Evolutionary conservation across 1,140 invertebrate species (phyloP).

Genomic region (Drosophila sturtevanti): DNA sequence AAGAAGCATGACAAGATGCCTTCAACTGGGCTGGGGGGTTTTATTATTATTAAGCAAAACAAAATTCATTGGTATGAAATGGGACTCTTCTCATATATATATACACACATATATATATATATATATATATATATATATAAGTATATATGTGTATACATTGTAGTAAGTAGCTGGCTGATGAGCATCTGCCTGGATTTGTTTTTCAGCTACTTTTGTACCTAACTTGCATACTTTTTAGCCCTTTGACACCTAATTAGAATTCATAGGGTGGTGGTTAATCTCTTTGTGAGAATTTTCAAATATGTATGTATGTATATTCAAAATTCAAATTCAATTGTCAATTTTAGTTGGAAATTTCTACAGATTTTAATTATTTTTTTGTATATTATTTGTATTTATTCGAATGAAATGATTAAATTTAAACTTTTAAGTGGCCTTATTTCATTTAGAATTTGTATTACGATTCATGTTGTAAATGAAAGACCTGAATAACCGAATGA

Average conservation of each 20-base stretch:
- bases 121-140: too few species aligned
- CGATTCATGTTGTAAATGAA: too few species aligned
- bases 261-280: constrained; percentile 36
- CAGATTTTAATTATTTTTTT: too few species aligned
- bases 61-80: background rate
- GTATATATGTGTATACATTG: too few species aligned
- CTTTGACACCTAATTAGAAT: constrained; percentile 32
- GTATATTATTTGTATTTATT: too few species aligned
- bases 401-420: too few species aligned
- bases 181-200: constrained; percentile 14
- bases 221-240: background rate
- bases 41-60: constrained; percentile 6
- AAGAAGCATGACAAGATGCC: background rate
- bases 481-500: too few species aligned
- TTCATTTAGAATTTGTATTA: too few species aligned
- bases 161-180: too few species aligned
- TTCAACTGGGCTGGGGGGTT: background rate
- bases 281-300: background rate
- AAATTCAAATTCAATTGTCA: background rate
- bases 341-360: background rate
- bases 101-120: too few species aligned
- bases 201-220: constrained; percentile 9
- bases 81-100: background rate
- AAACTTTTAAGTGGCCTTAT: too few species aligned
- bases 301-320: background rate